phyloP scores from a whole-genome alignment of 2,113 vertebrate species.

The Oenanthe oenanthe region DNA sequence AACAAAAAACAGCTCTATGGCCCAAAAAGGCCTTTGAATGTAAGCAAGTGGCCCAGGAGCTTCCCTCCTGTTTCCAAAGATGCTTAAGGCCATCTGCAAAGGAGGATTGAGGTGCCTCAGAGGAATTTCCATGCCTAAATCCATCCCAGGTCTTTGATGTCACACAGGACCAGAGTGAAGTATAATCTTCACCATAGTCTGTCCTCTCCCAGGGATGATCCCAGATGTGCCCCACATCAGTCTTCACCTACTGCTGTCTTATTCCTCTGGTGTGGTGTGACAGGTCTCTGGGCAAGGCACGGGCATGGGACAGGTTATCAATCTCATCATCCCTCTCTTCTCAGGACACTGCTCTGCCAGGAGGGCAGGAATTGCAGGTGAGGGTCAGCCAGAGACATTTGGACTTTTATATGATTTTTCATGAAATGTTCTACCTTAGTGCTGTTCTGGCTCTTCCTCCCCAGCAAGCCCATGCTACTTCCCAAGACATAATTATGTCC shows the following conservation, averaged over 20 bases:
- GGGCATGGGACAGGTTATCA: rapidly evolving
- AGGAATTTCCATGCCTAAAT: not conserved
- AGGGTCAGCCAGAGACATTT: not conserved
- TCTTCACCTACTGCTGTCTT: not conserved
- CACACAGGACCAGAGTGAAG: not conserved
- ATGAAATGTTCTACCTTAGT: not conserved
- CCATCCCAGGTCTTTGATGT: not conserved
- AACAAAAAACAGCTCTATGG: not conserved
- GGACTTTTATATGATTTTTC: not conserved
- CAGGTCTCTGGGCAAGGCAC: too few species aligned
- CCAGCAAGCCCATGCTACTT: not conserved
- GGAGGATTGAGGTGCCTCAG: not conserved
- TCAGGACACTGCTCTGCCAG: not conserved
- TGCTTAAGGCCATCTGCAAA: not conserved
- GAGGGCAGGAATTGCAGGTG: not conserved
- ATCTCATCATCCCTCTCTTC: not conserved
- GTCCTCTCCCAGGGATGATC: not conserved
- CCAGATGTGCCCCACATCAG: not conserved
- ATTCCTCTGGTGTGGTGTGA: not conserved
- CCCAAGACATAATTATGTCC: not conserved
- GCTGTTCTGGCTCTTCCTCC: not conserved
- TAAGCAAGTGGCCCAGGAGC: not conserved
- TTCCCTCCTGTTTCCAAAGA: not conserved
- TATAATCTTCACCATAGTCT: not conserved
- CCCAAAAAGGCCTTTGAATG: not conserved